Evolutionary conservation across 2,888 invertebrate genomes (phyloP).

Genomic region (Drosophila monieri): DNA sequence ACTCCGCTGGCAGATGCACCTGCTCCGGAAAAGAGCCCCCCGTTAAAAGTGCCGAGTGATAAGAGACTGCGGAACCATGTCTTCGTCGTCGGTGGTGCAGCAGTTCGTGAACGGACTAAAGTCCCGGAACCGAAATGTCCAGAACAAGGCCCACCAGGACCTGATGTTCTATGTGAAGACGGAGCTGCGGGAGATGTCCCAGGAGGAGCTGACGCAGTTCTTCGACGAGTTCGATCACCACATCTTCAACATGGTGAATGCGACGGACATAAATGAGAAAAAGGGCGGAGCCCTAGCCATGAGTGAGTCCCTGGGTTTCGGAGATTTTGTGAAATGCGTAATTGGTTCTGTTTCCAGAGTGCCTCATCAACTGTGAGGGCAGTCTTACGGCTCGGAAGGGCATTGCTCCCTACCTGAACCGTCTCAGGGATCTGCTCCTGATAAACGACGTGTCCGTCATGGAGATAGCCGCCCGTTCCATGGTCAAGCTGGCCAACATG

Average conservation of each 20-base stretch:
- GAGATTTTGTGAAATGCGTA: background rate
- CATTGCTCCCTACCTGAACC: constrained; percentile 96
- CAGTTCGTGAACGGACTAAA: constrained; percentile 94
- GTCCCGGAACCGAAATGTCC: constrained; percentile 93
- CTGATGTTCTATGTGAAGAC: constrained; percentile 95
- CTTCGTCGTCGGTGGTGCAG: constrained; percentile 86
- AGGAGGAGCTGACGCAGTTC: constrained; percentile 95
- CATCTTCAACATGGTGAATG: constrained; percentile 98
- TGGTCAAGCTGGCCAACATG: constrained; percentile 95
- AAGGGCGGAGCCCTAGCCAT: constrained; percentile 98
- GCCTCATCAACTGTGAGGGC: constrained; percentile 94
- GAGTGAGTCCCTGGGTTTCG: constrained; percentile 84
- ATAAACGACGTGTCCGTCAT: constrained; percentile 96
- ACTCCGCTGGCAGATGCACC: constrained; percentile 65
- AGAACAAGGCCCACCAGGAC: constrained; percentile 94
- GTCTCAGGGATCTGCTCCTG: constrained; percentile 94
- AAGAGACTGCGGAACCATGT: constrained; percentile 65
- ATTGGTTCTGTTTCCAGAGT: constrained; percentile 87
- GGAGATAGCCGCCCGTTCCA: constrained; percentile 97
- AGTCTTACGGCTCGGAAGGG: constrained; percentile 94
- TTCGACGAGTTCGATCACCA: constrained; percentile 98
- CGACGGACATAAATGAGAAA: constrained; percentile 95
- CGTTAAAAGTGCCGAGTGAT: constrained; percentile 9
- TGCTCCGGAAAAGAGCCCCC: constrained; percentile 41
- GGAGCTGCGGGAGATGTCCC: constrained; percentile 94